These are phyloP conservation scores for Atethmia centrago DNA, from an alignment of 2,888 invertebrate genomes.

Conservation along the genomic window DNA sequence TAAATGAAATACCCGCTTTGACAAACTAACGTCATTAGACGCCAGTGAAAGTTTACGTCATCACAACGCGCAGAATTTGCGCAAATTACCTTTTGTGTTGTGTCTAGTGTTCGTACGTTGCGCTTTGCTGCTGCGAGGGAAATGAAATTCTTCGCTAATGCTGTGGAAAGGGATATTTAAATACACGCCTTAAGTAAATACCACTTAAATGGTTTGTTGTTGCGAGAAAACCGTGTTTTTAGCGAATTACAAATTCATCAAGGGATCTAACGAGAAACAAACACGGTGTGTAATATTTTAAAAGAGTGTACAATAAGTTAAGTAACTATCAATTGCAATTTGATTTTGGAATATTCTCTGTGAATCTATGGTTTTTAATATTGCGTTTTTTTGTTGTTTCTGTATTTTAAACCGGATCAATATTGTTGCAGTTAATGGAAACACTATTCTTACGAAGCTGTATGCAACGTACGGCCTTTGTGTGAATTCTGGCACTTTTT, in stretches of 20 bases:
- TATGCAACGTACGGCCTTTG: not conserved
- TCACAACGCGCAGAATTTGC: slow-evolving; percentile 75
- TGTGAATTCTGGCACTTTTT: not conserved
- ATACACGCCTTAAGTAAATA: slow-evolving; percentile 45
- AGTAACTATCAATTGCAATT: slow-evolving; percentile 27
- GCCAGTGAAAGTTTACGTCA: slow-evolving; percentile 80
- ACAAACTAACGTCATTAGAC: slow-evolving; percentile 59
- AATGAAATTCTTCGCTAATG: slow-evolving; percentile 66
- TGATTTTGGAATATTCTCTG: slow-evolving; percentile 23
- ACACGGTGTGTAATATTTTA: slow-evolving; percentile 48
- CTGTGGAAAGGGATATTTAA: slow-evolving; percentile 49
- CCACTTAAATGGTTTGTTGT: slow-evolving; percentile 38
- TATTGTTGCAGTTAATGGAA: slow-evolving; percentile 19
- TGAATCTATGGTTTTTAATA: slow-evolving; percentile 35
- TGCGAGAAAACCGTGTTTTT: slow-evolving; percentile 9
- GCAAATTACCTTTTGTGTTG: slow-evolving; percentile 73
- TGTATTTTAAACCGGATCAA: slow-evolving; percentile 3
- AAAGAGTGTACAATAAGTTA: slow-evolving; percentile 17
- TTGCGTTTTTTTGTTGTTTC: slow-evolving; percentile 27
- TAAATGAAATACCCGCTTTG: slow-evolving; percentile 54
- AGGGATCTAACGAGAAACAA: slow-evolving; percentile 23
- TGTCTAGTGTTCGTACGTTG: slow-evolving; percentile 40
- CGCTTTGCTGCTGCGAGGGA: slow-evolving; percentile 43
- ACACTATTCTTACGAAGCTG: not conserved
- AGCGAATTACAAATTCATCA: slow-evolving; percentile 33